Evolutionary conservation across 2,888 invertebrate genomes (phyloP), one percentile per base, ranked within the genome.

Genomic region (Hyalella azteca): DNA sequence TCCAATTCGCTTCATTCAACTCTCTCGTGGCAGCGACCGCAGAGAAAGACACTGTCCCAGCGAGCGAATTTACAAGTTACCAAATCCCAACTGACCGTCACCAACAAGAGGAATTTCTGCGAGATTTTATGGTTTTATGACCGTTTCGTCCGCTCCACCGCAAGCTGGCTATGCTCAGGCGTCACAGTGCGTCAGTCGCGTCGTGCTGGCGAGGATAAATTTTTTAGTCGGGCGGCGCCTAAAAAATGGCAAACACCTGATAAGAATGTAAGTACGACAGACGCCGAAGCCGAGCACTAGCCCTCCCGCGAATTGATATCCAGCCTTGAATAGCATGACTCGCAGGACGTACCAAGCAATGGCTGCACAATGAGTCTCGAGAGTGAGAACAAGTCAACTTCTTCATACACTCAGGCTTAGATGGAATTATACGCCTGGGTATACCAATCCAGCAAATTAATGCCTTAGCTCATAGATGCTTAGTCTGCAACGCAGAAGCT

Each of bases 41-140:
- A 22, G 19, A 1, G 45, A 11, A 36, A 7, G 66, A 15, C 39
- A 66, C 66, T 36, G 36, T 66, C 36, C 66, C 29, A 36, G 66
- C 11, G 66, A 66, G 66, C 36, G 66, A 66, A 36, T 66, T 66
- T 66, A 66, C 66, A 66, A 66, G 66, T 66, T 66, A 22, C 66
- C 19, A 36, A 36, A 36, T 66, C 66, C 66, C 36, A 66, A 29
- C 66, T 19, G 29, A 66, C 66, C 66, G 66, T 66, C 66, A 29
- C 66, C 66, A 66, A 66, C 66, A 15, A 36, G 66, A 36, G 29
- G 66, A 66, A 66, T 66, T 66, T 66, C 66, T 36, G 22, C 19
- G 66, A 66, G 66, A 32, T 66, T 66, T 66, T 66, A 66, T 66
- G 66, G 66, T 36, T 66, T 66, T 66, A 66, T 66, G 22, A 36